A percentile compares a stretch with the other conserved stretches of the same genome.
Evolutionary conservation across 2,113 vertebrate genomes (phyloP).

Genomic region (Xiphophorus hellerii): DNA sequence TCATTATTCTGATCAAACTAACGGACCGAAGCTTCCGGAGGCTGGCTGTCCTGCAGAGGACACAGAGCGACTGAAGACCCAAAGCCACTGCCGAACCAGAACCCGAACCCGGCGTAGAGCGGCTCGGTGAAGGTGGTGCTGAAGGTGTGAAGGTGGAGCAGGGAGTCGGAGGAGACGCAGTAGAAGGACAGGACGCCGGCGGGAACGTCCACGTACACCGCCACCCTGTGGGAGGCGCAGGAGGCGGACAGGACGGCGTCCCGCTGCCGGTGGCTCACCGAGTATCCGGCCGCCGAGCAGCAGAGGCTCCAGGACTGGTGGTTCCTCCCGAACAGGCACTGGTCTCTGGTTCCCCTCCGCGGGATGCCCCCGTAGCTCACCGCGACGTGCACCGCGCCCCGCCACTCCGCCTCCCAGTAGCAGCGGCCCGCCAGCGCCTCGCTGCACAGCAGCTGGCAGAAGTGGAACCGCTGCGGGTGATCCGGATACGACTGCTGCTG

Average conservation of each 20-base stretch:
- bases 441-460: background rate
- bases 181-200: background rate
- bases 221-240: background rate
- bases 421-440: background rate
- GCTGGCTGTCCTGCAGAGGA: too few species aligned
- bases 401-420: too few species aligned
- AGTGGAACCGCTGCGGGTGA: background rate
- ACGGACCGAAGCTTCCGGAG: too few species aligned
- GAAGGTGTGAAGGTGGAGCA: constrained; percentile 7
- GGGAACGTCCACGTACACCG: background rate
- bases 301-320: background rate
- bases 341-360: background rate
- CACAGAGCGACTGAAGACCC: too few species aligned
- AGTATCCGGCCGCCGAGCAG: too few species aligned
- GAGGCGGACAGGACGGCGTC: background rate
- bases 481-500: background rate
- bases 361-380: background rate
- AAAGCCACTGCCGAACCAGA: background rate
- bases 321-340: background rate
- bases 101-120: background rate
- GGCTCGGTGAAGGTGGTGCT: constrained; percentile 1
- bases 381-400: too few species aligned
- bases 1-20: too few species aligned
- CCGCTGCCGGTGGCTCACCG: too few species aligned
- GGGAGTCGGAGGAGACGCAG: background rate